phyloP scores from a whole-genome alignment of 1,140 invertebrate species.

The Procambarus virginalis region DNA sequence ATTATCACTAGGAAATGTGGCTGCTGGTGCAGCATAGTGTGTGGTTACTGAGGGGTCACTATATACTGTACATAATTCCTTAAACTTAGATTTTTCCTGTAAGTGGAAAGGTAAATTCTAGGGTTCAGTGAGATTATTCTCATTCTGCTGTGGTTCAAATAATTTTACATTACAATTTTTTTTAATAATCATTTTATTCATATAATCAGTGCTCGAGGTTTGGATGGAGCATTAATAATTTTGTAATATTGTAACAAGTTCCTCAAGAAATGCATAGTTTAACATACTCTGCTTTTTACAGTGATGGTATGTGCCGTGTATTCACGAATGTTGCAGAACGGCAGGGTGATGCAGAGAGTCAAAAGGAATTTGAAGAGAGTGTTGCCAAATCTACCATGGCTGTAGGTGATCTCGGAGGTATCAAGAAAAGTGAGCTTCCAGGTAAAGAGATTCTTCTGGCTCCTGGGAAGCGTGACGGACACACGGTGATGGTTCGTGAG shows the following conservation, averaged over 20 bases:
- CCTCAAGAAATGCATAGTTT: not conserved
- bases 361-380: conserved; percentile 83
- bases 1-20: too few relatives aligned
- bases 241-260: not conserved
- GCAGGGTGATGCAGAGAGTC: conserved; percentile 79
- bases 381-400: conserved; percentile 80
- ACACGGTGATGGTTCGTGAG: conserved; percentile 88
- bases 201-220: too few relatives aligned
- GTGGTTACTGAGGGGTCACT: too few relatives aligned
- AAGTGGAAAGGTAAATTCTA: too few relatives aligned
- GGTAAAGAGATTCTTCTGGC: conserved; percentile 77
- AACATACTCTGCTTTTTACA: conserved; percentile 73
- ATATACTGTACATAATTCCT: too few relatives aligned
- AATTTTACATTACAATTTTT: too few relatives aligned
- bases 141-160: too few relatives aligned
- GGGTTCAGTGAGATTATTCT: too few relatives aligned
- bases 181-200: too few relatives aligned
- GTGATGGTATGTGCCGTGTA: conserved; percentile 89
- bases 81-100: too few relatives aligned
- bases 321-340: conserved; percentile 84
- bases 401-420: conserved; percentile 71
- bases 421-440: conserved; percentile 71
- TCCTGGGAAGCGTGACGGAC: conserved; percentile 88
- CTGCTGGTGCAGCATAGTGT: too few relatives aligned
- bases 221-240: too few relatives aligned